Evolutionary conservation across 2,888 invertebrate genomes (phyloP).

Genomic region (Acrobasis repandana): DNA sequence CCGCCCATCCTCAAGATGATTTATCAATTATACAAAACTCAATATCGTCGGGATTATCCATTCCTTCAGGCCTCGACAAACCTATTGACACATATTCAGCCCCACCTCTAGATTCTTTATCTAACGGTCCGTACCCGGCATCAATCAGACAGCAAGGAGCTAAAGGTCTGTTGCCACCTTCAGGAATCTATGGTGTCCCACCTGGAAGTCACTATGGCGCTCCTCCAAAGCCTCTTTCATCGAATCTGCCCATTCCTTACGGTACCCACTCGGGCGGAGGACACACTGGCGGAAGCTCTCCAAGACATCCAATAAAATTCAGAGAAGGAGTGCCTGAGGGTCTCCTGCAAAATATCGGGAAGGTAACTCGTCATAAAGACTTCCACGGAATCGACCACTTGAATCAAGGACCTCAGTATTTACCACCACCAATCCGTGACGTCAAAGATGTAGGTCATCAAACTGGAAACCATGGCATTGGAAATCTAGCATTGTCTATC

Average conservation of each 20-base stretch:
- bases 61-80: constrained; percentile 43
- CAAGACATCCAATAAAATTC: constrained; percentile 86
- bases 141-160: constrained; percentile 70
- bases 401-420: constrained; percentile 78
- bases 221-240: constrained; percentile 57
- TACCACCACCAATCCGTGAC: constrained; percentile 86
- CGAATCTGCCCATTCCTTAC: constrained; percentile 68
- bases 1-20: constrained; percentile 49
- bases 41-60: constrained; percentile 21
- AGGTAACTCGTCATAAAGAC: constrained; percentile 85
- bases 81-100: constrained; percentile 65
- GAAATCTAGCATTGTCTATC: constrained; percentile 66
- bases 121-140: constrained; percentile 60
- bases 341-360: constrained; percentile 85
- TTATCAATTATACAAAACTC: constrained; percentile 46
- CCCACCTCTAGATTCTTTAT: constrained; percentile 73
- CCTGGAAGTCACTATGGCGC: constrained; percentile 78
- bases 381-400: constrained; percentile 80
- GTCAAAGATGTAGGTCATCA: constrained; percentile 71
- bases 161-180: constrained; percentile 83
- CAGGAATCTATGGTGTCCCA: constrained; percentile 84
- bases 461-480: constrained; percentile 49
- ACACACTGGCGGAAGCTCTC: constrained; percentile 67
- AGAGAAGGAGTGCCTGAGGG: constrained; percentile 89
- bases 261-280: constrained; percentile 72